Base-by-base conservation (phyloP, 2,113 vertebrate species). In the Trichomycterus rosablanca region DNA sequence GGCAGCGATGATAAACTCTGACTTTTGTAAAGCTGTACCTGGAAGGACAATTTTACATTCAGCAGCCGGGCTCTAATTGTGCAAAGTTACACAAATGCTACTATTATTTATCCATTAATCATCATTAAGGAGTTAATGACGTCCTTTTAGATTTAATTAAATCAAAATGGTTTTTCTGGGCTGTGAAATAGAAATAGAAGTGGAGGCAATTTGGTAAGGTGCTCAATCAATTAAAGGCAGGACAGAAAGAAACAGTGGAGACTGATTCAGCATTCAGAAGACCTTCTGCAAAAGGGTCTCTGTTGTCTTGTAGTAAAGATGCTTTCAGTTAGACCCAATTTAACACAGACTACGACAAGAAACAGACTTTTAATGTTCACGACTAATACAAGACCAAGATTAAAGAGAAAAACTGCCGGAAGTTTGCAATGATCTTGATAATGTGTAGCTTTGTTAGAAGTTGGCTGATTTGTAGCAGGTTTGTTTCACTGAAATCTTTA, bases 71-170 rank as follows among this genome's bases (percentile, higher is more conserved):
- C 37, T 68, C 64, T 75, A 78, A 77, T 73, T 66, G 61, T 61
- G 63, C 68, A 73, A 77, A 71, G 74, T 73, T 81, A 78, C 68
- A 72, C 72, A 82, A 80, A 78, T 77, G 76, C 70, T 81, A 74
- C 71, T 82, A 80, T 80, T 79, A 82, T 82, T 80, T 80, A 76
- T 76, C 74, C 69, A 86, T 85, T 78, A 76, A 84, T 86, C 82
- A 82, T 80, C 75, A 81, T 86, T 83, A 82, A 63, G 67, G 70
- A 54, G 16, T 60, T 83, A 81, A 85, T 77, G 71, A 79, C 72
- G 76, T 81, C 81, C 74, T 81, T 85, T 84, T 70, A 73, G 55
- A 66, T 81, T 76, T 76, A 84, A 82, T 83, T 79, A 78, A 74
- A 83, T 72, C 63, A 59, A 66, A 81, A 79, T 73, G 51, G 20